Conservation (phyloP, 2,797 vertebrate genomes). For the Fringilla coelebs region DNA sequence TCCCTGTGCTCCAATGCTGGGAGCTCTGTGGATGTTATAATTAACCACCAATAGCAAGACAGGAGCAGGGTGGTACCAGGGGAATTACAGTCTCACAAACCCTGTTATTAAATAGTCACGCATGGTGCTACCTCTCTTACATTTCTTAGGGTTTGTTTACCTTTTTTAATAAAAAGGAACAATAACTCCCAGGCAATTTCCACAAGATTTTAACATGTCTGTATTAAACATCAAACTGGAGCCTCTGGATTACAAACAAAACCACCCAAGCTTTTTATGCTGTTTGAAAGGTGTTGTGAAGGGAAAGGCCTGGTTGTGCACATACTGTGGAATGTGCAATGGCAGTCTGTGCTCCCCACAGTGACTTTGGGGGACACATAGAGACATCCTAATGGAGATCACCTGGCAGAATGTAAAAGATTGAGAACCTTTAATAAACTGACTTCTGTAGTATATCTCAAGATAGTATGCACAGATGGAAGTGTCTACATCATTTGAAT, state of each 20-base stretch:
- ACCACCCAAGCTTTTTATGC: neutral
- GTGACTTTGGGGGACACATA: neutral
- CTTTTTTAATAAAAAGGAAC: neutral
- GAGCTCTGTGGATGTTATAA: constrained; percentile 1
- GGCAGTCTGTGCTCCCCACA: neutral
- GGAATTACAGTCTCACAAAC: constrained; percentile 28
- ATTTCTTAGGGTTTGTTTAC: constrained; percentile 1
- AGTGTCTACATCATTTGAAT: neutral
- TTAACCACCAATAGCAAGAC: constrained; percentile 3
- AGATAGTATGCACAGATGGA: neutral
- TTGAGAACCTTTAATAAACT: neutral
- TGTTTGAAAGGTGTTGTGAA: neutral
- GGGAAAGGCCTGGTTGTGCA: neutral
- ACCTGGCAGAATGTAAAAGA: neutral
- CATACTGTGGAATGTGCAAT: neutral
- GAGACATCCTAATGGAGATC: neutral
- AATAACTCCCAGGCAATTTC: neutral
- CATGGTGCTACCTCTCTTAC: neutral
- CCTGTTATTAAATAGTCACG: neutral
- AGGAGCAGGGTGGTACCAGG: neutral
- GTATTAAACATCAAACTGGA: neutral
- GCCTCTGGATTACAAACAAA: neutral
- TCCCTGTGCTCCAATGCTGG: constrained; percentile 14
- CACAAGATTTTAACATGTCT: neutral
- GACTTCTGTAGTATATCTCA: neutral